Conservation (phyloP, 2,888 invertebrate species). For the Ferrisia virgata region DNA sequence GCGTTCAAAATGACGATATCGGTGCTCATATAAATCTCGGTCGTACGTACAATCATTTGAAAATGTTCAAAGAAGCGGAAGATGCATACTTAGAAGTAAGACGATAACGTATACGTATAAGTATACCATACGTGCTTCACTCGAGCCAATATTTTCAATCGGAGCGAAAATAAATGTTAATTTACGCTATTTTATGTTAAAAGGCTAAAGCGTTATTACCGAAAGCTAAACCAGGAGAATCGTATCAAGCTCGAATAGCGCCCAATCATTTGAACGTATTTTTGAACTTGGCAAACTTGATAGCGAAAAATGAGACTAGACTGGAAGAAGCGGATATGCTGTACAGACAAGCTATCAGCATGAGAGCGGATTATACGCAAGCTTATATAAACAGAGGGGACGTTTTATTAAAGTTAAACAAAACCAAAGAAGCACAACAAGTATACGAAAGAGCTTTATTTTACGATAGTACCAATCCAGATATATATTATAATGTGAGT, state of each 20-base stretch:
- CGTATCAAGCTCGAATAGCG: constrained; percentile 91
- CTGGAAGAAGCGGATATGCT: constrained; percentile 91
- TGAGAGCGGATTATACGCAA: constrained; percentile 93
- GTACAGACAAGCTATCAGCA: constrained; percentile 92
- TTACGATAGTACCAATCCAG: constrained; percentile 90
- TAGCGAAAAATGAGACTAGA: constrained; percentile 86
- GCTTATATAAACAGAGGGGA: constrained; percentile 97
- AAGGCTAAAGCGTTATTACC: constrained; percentile 85
- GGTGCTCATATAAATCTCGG: constrained; percentile 97
- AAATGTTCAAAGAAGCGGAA: constrained; percentile 84
- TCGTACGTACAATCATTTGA: constrained; percentile 87
- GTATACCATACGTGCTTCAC: too few species aligned
- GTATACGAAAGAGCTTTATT: constrained; percentile 89
- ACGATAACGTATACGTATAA: not conserved
- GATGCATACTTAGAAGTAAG: constrained; percentile 77
- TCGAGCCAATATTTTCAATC: not conserved
- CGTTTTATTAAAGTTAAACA: constrained; percentile 89
- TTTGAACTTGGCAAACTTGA: constrained; percentile 88
- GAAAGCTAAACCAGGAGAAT: constrained; percentile 87
- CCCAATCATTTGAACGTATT: constrained; percentile 95
- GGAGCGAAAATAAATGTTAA: not conserved
- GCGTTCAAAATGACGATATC: constrained; percentile 91
- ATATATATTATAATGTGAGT: constrained; percentile 91
- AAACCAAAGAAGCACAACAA: constrained; percentile 89
- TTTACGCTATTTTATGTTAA: constrained; percentile 42